Evolutionary conservation across 2,888 invertebrate species (phyloP), one percentile per base, ranked within the genome.

Genomic region (Chydorus sphaericus): DNA sequence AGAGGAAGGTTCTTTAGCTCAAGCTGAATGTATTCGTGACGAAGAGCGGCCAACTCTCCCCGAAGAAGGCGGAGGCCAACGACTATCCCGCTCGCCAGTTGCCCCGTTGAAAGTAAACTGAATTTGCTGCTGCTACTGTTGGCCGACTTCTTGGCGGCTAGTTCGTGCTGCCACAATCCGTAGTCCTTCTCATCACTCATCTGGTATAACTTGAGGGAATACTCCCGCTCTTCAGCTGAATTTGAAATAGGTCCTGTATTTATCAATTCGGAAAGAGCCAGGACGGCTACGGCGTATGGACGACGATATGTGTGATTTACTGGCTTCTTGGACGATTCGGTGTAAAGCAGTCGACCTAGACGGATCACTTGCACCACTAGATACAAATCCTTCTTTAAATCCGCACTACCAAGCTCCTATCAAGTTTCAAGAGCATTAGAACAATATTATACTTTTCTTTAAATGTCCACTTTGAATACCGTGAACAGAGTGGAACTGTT

Each of bases 401-500:
- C 93, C 39, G 85, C 80, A 61, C 81, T 83, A 53, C 91, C 91
- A 65, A 89, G 74, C 66, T 86, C 85, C 84, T 84, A 68, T 20
- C 71, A 69, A n/a, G n/a, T n/a, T n/a, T n/a, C n/a, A n/a, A n/a
- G n/a, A n/a, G n/a, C n/a, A n/a, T n/a, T n/a, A 58, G 16, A 56
- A 60, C 55, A 59, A 58, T 51, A 30, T 2, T 49, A 30, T 29
- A 33, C 10, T 33, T 33, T 11, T 11, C n/a, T 33, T 33, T 10
- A 33, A 33, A 10, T 33, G n/a, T 11, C n/a, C 10, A 10, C 36
- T 11, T 11, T n/a, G 10, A 33, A 33, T 64, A 79, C 82, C 20
- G 89, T 88, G 69, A 92, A 92, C 57, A 92, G 80, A 23, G 89
- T 89, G 68, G 88, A 88, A 69, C 88, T 88, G 65, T 85, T 85